Base-by-base conservation (phyloP, 2,888 invertebrate species). In the Polietes domitor region DNA sequence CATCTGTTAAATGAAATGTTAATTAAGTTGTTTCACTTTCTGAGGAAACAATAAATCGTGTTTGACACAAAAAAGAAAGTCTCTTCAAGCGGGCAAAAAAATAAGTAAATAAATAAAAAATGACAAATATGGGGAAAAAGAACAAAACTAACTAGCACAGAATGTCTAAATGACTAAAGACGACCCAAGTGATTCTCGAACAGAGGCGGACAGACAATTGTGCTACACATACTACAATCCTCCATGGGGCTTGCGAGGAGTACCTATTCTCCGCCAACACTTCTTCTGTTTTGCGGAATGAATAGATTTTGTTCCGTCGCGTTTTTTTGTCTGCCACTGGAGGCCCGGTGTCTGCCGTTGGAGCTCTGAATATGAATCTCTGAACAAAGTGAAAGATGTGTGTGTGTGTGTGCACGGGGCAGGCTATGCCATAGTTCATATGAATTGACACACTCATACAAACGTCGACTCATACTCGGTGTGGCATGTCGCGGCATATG, bases 31-130 rank as follows among this genome's bases (percentile, higher is more conserved):
- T 68, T 37, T 43, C 12, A 68, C 41, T 43, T 68, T 68, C 37
- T 53, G 41, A 28, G 65, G 71, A 72, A 77, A 71, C 70, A 32
- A 71, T 73, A 74, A 77, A 71, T 77, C 50, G 26, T 61, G 37
- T 21, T 21, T 37, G 74, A 82, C 26, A 70, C 41, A n/a, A 78
- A 70, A 63, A 77, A 74, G 70, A 43, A 6, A 19, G 21, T 58
- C 58, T 58, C 26, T 19, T 58, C 12, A 26, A 61, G n/a, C 32
- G 28, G 61, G 15, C 26, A 61, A 47, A 47, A 47, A 37, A 47
- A 75, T 70, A 80, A 37, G 61, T 47, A 19, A 47, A 70, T n/a
- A 12, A 50, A n/a, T 37, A 76, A 61, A 70, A 80, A 32, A 43
- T 4, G 21, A 41, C 43, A 55, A 26, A 47, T 1, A n/a, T n/a